Evolutionary conservation across 2,888 invertebrate genomes (phyloP).

Genomic region (Cryptocheilus praepositus): DNA sequence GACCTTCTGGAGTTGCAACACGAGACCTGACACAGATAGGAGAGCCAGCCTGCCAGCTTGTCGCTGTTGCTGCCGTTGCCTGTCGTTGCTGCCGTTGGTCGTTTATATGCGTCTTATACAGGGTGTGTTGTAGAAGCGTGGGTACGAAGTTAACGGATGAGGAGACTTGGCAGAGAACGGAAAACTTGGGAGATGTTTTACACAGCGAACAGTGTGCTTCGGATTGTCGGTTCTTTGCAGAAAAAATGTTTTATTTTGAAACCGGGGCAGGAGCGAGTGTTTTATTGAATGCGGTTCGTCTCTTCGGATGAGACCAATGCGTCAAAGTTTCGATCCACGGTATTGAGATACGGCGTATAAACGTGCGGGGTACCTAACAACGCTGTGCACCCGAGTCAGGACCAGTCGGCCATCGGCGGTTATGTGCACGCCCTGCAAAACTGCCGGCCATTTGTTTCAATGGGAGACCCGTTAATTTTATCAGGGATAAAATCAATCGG

Average conservation of each 20-base stretch:
- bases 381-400: slow-evolving; percentile 2
- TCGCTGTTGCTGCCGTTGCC: slow-evolving; percentile 10
- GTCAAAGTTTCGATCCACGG: too few relatives aligned
- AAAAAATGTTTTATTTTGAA: too few relatives aligned
- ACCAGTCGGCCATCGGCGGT: slow-evolving; percentile 38
- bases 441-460: slow-evolving; percentile 50
- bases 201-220: too few relatives aligned
- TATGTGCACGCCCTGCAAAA: slow-evolving; percentile 62
- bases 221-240: too few relatives aligned
- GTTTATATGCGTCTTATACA: neutral
- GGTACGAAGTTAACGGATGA: neutral
- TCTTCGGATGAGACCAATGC: too few relatives aligned
- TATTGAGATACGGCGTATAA: too few relatives aligned
- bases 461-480: slow-evolving; percentile 62
- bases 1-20: slow-evolving; percentile 74
- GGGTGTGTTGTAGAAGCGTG: neutral
- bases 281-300: too few relatives aligned
- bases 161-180: neutral
- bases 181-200: too few relatives aligned
- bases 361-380: neutral
- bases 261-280: too few relatives aligned
- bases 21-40: slow-evolving; percentile 73
- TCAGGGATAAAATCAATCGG: slow-evolving; percentile 57
- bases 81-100: slow-evolving; percentile 1
- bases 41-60: slow-evolving; percentile 56